These are phyloP conservation scores for Pogonognathellus flavescens DNA, from an alignment of 1,140 invertebrate genomes.

Conservation along the genomic window DNA sequence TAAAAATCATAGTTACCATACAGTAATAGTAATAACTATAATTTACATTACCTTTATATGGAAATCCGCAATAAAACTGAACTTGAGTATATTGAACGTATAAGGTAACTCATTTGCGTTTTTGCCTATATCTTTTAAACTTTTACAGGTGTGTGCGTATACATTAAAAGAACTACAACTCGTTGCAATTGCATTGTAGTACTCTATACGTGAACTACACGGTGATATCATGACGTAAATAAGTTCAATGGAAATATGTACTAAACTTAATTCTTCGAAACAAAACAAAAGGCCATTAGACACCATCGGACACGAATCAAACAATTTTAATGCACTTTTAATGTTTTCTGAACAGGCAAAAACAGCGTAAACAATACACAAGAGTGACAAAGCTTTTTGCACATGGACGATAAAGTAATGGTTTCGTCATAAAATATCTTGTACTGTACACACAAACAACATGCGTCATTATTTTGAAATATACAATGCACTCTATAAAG, in stretches of 20 bases:
- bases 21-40: constrained; percentile 6
- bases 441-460: constrained; percentile 14
- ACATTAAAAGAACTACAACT: too few species aligned
- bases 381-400: constrained; percentile 38
- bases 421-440: constrained; percentile 3
- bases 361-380: constrained; percentile 23
- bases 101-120: constrained; percentile 1
- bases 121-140: not conserved
- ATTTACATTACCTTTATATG: constrained; percentile 51
- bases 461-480: not conserved
- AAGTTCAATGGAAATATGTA: not conserved
- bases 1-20: not conserved
- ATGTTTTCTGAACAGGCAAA: constrained; percentile 53
- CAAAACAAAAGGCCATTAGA: constrained; percentile 46
- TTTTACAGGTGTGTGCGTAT: too few species aligned
- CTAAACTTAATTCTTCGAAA: constrained; percentile 5
- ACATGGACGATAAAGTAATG: constrained; percentile 22
- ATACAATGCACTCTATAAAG: constrained; percentile 5
- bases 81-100: not conserved
- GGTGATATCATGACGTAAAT: not conserved
- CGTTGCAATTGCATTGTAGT: not conserved
- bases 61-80: constrained; percentile 43
- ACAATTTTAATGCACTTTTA: constrained; percentile 59
- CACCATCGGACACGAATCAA: constrained; percentile 42
- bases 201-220: not conserved